Base-by-base conservation (phyloP, 23 tunicate species). In the Oikopleura dioica region DNA sequence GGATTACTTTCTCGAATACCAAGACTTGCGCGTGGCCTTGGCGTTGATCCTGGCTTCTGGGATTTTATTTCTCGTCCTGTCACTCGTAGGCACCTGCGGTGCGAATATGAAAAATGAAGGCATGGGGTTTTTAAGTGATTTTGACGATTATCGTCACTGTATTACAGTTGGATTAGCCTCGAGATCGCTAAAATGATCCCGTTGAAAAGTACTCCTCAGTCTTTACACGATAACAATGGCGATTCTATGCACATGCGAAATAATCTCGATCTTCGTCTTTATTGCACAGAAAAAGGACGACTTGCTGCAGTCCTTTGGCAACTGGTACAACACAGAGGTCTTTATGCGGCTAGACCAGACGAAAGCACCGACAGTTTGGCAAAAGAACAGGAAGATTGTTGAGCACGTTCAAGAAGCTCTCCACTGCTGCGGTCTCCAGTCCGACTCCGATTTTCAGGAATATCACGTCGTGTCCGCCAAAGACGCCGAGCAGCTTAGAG, bases 31-130 rank as follows among this genome's bases (percentile, higher is more conserved):
- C 30, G 26, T 63, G 82, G 96, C 86, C 68, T 79, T 89, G 34
- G 78, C 79, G 55, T 50, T 84, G 23, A 36, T 84, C n/a, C 77
- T 89, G 37, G 86, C 77, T 0, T 80, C 59, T 0, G 87, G 88
- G 28, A 84, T 94, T 69, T 32, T 86, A 1, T 59, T 86, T 50
- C 85, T 94, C 0, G 80, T 94, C 1, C 38, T 79, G 38, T 83
- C 99, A 4, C 80, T 86, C 32, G 69, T 86, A 30, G 99, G 95
- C 51, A 86, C 86, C 36, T 94, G 85, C 44, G 95, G 92, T 1
- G 99, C 99, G 1, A 85, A 86, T 59, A 81, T 59, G 69, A 83
- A 83, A 77, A 94, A 69, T 50, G 81, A 81, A 77, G n/a, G n/a
- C n/a, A n/a, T n/a, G n/a, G n/a, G n/a, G n/a, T n/a, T n/a, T n/a